Conservation (phyloP, 2,113 vertebrate genomes). For the Dicaeum eximium region DNA sequence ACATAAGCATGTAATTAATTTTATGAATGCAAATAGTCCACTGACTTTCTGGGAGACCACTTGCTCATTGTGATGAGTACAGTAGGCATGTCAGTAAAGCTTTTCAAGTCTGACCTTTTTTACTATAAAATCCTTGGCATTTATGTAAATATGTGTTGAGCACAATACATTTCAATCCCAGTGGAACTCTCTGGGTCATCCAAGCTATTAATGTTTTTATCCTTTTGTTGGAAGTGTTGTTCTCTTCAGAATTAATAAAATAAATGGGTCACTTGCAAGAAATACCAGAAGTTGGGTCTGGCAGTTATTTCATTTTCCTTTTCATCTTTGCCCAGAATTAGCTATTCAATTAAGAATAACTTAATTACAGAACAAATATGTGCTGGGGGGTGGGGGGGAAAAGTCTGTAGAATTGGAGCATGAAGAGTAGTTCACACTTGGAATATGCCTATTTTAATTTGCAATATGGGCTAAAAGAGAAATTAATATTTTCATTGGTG, state of each 20-base stretch:
- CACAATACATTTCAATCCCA: not conserved
- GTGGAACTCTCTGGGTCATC: not conserved
- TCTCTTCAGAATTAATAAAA: conserved; percentile 18
- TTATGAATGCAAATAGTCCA: not conserved
- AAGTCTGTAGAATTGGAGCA: not conserved
- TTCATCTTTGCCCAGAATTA: conserved; percentile 21
- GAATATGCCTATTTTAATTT: not conserved
- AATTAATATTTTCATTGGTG: not conserved
- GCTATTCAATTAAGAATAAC: not conserved
- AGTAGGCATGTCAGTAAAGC: not conserved
- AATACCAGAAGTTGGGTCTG: not conserved
- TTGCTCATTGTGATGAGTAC: not conserved
- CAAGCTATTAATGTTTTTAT: conserved; percentile 25
- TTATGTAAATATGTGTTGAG: not conserved
- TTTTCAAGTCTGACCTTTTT: not conserved
- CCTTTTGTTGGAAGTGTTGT: not conserved
- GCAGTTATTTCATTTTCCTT: conserved; percentile 16
- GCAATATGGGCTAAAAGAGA: not conserved
- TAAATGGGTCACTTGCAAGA: conserved; percentile 18
- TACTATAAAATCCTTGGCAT: not conserved
- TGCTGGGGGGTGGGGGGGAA: too few species aligned
- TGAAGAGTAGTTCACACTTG: not conserved
- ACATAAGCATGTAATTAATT: not conserved
- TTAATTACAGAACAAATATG: conserved; percentile 1
- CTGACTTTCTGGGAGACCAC: not conserved